phyloP scores from a whole-genome alignment of 2,888 invertebrate species.

The Conomelus anceps region DNA sequence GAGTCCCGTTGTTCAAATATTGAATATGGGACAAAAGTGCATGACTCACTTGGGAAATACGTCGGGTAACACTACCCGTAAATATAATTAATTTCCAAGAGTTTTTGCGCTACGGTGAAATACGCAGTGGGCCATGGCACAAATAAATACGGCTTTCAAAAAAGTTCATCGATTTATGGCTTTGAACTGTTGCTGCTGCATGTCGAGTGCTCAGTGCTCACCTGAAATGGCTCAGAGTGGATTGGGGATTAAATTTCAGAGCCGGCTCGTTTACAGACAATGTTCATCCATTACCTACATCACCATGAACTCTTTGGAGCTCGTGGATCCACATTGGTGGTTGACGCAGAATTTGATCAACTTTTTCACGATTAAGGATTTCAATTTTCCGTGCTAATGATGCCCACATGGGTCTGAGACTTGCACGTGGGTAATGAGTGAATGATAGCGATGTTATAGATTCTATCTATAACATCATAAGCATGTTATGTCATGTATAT shows the following conservation, averaged over 20 bases:
- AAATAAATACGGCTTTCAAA: not conserved
- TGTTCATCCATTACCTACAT: no score
- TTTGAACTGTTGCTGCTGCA: not conserved
- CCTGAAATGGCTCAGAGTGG: not conserved
- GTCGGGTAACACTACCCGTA: not conserved
- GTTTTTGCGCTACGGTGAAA: not conserved
- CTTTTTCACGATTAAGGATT: no score
- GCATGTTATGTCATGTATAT: no score
- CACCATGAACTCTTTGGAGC: no score
- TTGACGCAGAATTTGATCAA: not conserved
- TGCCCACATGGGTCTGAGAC: no score
- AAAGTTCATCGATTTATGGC: not conserved
- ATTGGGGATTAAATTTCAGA: not conserved
- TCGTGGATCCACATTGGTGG: no score
- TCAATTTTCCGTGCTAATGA: no score
- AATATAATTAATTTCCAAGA: not conserved
- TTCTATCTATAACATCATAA: no score
- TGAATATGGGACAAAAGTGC: not conserved
- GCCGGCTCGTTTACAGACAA: not conserved
- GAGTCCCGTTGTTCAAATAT: not conserved
- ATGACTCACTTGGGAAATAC: not conserved
- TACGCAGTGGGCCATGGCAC: not conserved
- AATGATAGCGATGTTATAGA: no score
- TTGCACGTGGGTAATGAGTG: no score
- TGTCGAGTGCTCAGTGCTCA: no score